Evolutionary conservation across 1,140 invertebrate species (phyloP).

Genomic region (Sitophilus oryzae): DNA sequence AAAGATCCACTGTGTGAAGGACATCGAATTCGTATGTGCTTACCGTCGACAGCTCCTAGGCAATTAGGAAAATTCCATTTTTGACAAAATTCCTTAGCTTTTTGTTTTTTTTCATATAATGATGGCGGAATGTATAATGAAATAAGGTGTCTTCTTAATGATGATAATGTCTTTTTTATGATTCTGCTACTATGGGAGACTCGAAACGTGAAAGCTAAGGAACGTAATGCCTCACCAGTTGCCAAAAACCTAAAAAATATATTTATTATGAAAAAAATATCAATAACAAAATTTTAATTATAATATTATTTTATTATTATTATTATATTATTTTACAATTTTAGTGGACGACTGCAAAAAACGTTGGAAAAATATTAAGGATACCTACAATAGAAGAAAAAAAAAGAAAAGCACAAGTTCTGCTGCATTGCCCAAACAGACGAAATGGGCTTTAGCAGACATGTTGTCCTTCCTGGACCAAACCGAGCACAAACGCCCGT

Average conservation of each 20-base stretch:
- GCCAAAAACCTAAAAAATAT: conserved; percentile 1
- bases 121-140: conserved; percentile 1
- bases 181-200: background rate
- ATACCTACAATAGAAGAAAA: background rate
- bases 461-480: too few relatives aligned
- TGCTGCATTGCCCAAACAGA: too few relatives aligned
- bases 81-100: conserved; percentile 7
- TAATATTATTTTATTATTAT: background rate
- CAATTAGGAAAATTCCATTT: too few relatives aligned
- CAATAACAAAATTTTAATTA: background rate
- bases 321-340: background rate
- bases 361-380: too few relatives aligned
- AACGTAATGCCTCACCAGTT: too few relatives aligned
- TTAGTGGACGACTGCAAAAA: too few relatives aligned
- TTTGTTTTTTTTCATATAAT: conserved; percentile 2
- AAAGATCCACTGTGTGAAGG: too few relatives aligned
- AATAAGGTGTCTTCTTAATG: conserved; percentile 5
- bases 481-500: too few relatives aligned
- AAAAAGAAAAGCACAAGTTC: background rate
- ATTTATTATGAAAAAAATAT: background rate
- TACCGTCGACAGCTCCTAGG: background rate
- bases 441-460: too few relatives aligned
- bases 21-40: too few relatives aligned
- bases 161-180: conserved; percentile 1
- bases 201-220: too few relatives aligned